A percentile compares a stretch with the other conserved stretches of the same genome.
Conservation (phyloP, 2,797 vertebrate species). For the Buphagus erythrorhynchus region DNA sequence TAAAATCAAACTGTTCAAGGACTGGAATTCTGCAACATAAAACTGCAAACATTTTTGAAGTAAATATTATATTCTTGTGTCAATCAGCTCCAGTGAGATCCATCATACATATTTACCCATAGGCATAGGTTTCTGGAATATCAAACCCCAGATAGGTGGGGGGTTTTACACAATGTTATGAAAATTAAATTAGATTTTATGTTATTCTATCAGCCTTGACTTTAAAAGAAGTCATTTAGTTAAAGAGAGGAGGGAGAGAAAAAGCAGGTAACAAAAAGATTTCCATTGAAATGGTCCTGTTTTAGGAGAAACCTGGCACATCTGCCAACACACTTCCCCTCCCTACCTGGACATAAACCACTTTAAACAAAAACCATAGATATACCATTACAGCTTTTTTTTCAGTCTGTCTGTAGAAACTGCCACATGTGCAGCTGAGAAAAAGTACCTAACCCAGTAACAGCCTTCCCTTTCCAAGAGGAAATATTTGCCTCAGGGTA, state of each 20-base stretch:
- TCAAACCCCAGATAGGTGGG: neutral
- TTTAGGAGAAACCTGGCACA: neutral
- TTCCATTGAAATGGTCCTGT: neutral
- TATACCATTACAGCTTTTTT: neutral
- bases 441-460: neutral
- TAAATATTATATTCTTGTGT: neutral
- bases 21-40: neutral
- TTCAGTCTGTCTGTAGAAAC: neutral
- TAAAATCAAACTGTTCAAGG: neutral
- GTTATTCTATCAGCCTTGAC: neutral
- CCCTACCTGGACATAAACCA: neutral
- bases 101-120: neutral
- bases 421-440: slow-evolving; percentile 30
- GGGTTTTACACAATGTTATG: accelerated
- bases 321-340: neutral
- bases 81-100: neutral
- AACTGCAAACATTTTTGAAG: neutral
- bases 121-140: neutral
- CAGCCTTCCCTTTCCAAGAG: slow-evolving; percentile 5
- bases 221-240: neutral
- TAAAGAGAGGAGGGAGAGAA: neutral
- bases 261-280: neutral
- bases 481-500: neutral
- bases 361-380: neutral
- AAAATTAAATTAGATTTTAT: neutral